These are phyloP conservation scores for Laspeyria flexula DNA, from an alignment of 2,888 invertebrate species.

Conservation along the genomic window DNA sequence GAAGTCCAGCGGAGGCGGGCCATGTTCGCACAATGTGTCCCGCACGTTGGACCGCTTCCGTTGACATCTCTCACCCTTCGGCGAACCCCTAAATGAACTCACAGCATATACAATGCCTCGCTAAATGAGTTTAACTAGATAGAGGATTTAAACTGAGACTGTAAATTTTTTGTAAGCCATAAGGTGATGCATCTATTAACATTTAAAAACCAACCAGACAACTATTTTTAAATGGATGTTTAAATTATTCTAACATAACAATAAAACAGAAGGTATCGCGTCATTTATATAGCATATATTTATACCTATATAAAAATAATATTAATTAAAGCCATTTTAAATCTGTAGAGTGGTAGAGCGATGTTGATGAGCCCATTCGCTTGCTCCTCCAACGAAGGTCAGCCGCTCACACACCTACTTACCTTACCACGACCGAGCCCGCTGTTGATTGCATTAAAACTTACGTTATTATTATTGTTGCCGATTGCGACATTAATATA, in stretches of 20 bases:
- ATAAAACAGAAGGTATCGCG: conserved; percentile 27
- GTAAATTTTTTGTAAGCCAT: conserved; percentile 11
- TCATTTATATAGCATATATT: conserved; percentile 37
- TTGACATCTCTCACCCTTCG: conserved; percentile 42
- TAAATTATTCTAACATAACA: conserved; percentile 36
- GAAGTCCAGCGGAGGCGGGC: conserved; percentile 54
- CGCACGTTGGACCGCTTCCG: conserved; percentile 75
- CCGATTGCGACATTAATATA: conserved; percentile 37
- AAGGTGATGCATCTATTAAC: conserved; percentile 37
- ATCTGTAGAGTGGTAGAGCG: conserved; percentile 59
- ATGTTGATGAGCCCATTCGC: conserved; percentile 75
- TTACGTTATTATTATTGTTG: conserved; percentile 31
- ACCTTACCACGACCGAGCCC: conserved; percentile 48
- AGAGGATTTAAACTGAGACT: background rate
- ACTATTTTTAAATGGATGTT: conserved; percentile 36
- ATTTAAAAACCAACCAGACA: conserved; percentile 37
- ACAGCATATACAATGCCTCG: conserved; percentile 2
- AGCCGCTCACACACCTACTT: conserved; percentile 66
- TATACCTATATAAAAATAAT: conserved; percentile 54
- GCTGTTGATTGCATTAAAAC: conserved; percentile 38
- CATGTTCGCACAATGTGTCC: conserved; percentile 82
- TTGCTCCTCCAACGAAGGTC: conserved; percentile 70
- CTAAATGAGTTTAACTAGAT: background rate
- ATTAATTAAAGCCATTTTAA: conserved; percentile 61
- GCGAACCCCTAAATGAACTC: conserved; percentile 43